Conservation (phyloP, 1,140 invertebrate species). For the Drosophila parvula region DNA sequence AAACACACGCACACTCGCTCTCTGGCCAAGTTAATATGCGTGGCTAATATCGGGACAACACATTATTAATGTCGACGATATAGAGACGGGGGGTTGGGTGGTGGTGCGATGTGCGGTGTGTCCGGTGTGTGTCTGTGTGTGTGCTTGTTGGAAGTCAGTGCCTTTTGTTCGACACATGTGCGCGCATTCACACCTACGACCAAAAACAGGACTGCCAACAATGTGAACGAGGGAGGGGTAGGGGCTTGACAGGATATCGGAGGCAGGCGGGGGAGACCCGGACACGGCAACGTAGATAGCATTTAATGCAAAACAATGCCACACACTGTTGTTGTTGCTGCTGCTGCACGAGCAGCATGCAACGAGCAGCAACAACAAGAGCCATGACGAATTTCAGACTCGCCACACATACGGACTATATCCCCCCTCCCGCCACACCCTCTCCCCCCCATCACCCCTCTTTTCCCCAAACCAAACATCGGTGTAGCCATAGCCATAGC, state of each 20-base stretch:
- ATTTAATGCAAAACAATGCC: conserved; percentile 75
- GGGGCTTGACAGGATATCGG: not conserved
- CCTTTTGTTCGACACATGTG: conserved; percentile 79
- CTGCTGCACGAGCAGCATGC: conserved; percentile 26
- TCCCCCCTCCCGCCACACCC: not conserved
- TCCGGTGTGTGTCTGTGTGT: not conserved
- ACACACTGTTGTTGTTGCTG: conserved; percentile 30
- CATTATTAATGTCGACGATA: conserved; percentile 67
- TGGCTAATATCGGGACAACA: conserved; percentile 73
- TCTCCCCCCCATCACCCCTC: not conserved
- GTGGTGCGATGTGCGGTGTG: conserved; percentile 1
- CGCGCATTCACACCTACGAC: conserved; percentile 77
- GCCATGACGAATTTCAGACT: conserved; percentile 68
- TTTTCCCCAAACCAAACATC: conserved; percentile 1
- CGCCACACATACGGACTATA: no score
- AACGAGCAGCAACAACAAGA: conserved; percentile 18
- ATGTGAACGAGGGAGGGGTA: not conserved
- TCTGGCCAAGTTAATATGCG: conserved; percentile 72
- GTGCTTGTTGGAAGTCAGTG: conserved; percentile 40
- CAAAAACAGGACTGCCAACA: conserved; percentile 54
- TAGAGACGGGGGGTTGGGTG: not conserved
- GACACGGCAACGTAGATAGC: conserved; percentile 69
- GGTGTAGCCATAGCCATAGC: conserved; percentile 3
- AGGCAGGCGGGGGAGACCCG: conserved; percentile 22
- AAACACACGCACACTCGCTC: not conserved